Base-by-base conservation (phyloP, 2,113 vertebrate genomes). In the Pseudorhombus dupliciocellatus region DNA sequence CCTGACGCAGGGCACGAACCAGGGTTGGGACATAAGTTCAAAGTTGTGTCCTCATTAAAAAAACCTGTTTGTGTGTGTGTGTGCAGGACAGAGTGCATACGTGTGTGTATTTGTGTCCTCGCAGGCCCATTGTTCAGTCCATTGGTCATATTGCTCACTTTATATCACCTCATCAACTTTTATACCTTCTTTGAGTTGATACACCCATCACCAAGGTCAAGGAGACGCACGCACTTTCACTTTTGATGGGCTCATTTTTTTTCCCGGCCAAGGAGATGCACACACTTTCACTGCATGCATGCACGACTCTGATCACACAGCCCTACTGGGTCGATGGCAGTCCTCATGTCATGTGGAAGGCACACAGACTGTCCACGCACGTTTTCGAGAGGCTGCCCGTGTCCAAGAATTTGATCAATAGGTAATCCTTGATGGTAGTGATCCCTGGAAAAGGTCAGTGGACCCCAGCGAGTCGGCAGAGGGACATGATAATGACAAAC, bases 151-250 rank as follows among this genome's bases (percentile, higher is more conserved):
- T 81, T 75, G 70, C 79, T 63, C 62, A 68, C 74, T 87, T 79
- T 68, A 82, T 87, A 85, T 79, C 79, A 86, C 80, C 84, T 87
- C 86, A 86, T 91, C 86, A 89, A 77, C 77, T 81, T 86, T 82
- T 88, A 81, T 65, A 42, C 55, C 66, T 56, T 73, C 61, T 53
- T 50, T 64, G 56, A 73, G 71, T 66, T 83, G 75, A 84, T 78
- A 69, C 77, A 70, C 74, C 72, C 74, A 50, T 89, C 64, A 60
- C 21, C 58, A 66, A 60, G 80, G 76, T 87, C 88, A 89, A 88
- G 87, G 86, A 86, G 68, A 91, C 56, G 24, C 40, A 28, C 60
- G 67, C 66, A 44, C 52, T 68, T 62, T 37, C 48, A 44, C 26
- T 12, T 57, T 53, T 71, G 62, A 78, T 80, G 37, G 30, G 73